Evolutionary conservation across 2,113 vertebrate genomes (phyloP).

Genomic region (Crotophaga sulcirostris): DNA sequence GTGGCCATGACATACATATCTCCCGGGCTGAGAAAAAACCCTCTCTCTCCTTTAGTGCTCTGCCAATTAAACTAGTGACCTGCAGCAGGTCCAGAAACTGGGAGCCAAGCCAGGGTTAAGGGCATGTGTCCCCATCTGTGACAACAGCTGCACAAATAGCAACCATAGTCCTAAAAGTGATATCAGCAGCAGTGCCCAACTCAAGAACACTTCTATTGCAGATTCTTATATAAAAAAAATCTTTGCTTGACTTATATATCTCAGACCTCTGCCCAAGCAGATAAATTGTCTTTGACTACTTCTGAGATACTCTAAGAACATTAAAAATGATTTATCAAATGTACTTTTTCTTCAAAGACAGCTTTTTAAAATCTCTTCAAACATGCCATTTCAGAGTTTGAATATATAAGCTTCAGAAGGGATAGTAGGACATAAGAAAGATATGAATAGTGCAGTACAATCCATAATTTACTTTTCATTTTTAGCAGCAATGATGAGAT

Average conservation of each 20-base stretch:
- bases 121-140: rapidly evolving
- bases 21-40: background rate
- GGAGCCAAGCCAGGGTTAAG: background rate
- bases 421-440: background rate
- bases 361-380: constrained; percentile 51
- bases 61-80: background rate
- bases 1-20: background rate
- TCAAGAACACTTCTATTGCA: background rate
- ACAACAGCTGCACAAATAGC: background rate
- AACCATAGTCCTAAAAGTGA: background rate
- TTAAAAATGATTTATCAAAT: constrained; percentile 16
- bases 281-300: constrained; percentile 32
- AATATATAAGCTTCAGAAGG: constrained; percentile 30
- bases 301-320: background rate
- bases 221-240: background rate
- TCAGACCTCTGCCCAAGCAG: constrained; percentile 11
- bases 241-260: background rate
- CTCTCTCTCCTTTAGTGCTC: background rate
- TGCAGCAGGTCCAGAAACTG: background rate
- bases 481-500: background rate
- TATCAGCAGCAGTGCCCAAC: background rate
- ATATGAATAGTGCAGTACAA: background rate
- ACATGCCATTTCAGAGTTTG: background rate
- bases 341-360: background rate
- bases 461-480: constrained; percentile 12